These are phyloP conservation scores for Bos indicus DNA, from an alignment of 2,113 vertebrate genomes.

Conservation along the genomic window DNA sequence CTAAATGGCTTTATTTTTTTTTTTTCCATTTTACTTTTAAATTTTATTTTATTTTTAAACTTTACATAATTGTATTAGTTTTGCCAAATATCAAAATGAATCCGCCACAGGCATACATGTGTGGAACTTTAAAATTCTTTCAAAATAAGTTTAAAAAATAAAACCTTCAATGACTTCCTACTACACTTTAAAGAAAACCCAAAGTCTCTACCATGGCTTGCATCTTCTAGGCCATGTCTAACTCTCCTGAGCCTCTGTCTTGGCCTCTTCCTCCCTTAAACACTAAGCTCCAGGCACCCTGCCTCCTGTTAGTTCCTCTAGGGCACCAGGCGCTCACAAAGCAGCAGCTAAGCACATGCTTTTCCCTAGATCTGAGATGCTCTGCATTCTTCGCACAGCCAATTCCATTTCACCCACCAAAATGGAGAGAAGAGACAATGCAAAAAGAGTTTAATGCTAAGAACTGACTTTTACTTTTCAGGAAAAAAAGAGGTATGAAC, in stretches of 20 bases:
- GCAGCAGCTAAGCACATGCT: background rate
- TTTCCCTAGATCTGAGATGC: background rate
- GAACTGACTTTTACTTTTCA: background rate
- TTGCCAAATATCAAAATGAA: too few species aligned
- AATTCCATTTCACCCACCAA: background rate
- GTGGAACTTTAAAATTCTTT: constrained; percentile 3
- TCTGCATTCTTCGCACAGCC: background rate
- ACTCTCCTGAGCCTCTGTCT: background rate
- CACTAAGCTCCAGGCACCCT: background rate
- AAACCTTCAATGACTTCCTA: background rate
- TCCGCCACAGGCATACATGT: too few species aligned
- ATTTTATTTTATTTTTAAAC: too few species aligned
- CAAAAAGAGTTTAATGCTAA: background rate
- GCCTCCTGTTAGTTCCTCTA: background rate
- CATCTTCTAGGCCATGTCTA: background rate
- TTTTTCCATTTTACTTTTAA: too few species aligned
- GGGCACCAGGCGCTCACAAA: background rate
- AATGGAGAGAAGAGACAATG: background rate
- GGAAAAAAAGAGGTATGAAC: background rate
- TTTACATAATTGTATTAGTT: too few species aligned
- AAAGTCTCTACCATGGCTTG: background rate
- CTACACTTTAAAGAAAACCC: background rate
- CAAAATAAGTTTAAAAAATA: background rate
- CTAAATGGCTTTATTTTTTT: too few species aligned
- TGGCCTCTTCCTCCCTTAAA: background rate